phyloP scores from a whole-genome alignment of 2,888 invertebrate species.

The Cryptus armator region DNA sequence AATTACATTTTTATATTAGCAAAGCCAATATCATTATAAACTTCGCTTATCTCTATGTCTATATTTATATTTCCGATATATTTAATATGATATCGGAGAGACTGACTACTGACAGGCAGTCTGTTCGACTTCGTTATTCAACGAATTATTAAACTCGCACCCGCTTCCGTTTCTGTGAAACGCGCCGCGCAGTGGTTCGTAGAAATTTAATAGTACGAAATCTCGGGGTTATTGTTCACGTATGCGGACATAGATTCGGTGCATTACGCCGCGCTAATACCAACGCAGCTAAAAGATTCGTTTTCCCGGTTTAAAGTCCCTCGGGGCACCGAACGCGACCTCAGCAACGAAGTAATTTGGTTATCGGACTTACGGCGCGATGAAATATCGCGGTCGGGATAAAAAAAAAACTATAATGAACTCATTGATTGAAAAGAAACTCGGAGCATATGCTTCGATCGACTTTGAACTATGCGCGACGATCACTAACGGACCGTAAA shows the following conservation, averaged over 20 bases:
- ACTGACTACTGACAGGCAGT: neutral
- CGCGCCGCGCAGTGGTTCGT: neutral
- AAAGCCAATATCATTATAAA: too few species aligned
- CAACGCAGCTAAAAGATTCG: neutral
- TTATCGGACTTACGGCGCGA: conserved; percentile 41
- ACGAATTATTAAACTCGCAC: neutral
- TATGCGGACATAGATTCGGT: conserved; percentile 6
- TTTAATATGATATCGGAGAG: neutral
- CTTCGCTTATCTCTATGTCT: too few species aligned
- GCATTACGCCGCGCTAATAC: neutral
- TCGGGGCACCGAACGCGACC: conserved; percentile 34
- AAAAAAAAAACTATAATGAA: too few species aligned
- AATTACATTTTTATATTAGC: too few species aligned
- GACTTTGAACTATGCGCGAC: too few species aligned
- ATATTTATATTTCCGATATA: too few species aligned
- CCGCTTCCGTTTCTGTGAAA: neutral
- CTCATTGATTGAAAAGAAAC: too few species aligned
- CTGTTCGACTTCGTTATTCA: neutral
- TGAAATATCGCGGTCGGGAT: too few species aligned
- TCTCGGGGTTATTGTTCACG: conserved; percentile 36
- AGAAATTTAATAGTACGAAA: conserved; percentile 46
- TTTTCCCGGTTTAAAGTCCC: conserved; percentile 37
- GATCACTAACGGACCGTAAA: too few species aligned
- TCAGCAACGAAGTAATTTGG: conserved; percentile 51
- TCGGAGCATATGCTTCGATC: too few species aligned